Evolutionary conservation across 2,113 vertebrate genomes (phyloP), one percentile per base, ranked within the genome.

Genomic region (Taxidea taxus): DNA sequence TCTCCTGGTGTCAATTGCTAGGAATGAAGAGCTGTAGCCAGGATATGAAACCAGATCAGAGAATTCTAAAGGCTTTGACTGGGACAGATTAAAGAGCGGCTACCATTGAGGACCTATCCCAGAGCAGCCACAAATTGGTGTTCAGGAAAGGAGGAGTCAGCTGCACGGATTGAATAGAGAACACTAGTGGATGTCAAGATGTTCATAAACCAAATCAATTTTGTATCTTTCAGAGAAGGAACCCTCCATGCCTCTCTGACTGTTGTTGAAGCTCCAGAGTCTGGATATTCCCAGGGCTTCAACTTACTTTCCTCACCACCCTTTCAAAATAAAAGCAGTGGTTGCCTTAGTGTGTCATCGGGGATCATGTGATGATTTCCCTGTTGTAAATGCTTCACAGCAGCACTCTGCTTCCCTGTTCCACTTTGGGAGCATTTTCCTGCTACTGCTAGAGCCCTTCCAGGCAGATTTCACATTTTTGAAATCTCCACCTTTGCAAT

Each of bases 401-500:
- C 25, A 0, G 7, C 44, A 1, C 4, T 6, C 64, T 39, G 44
- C 60, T 47, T 85, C 16, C 58, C 96, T 49, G 72, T 25, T 93
- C 56, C 18, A 2, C 34, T 37, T 37, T 8, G 9, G 64, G 37
- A 56, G 16, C 27, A 18, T 88, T n/a, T 88, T 85, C 34, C 39
- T 85, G 42, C 49, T 27, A 34, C 27, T 29, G 49, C 13, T 25
- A 81, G 39, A 87, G 47, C 18, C n/a, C 29, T 23, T 87, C 11
- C 37, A 25, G 47, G 62, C 39, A 74, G 49, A 74, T 15, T 75
- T 58, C 68, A 39, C 56, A 64, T 90, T 89, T 58, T 64, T 21
- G 56, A 88, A 44, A 72, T 44, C 29, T 80, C 62, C 1, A 6
- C 39, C 51, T 88, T 94, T 81, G 77, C 94, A 83, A 51, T 77